phyloP scores from a whole-genome alignment of 1,140 invertebrate genomes.

The Nasonia longicornis region DNA sequence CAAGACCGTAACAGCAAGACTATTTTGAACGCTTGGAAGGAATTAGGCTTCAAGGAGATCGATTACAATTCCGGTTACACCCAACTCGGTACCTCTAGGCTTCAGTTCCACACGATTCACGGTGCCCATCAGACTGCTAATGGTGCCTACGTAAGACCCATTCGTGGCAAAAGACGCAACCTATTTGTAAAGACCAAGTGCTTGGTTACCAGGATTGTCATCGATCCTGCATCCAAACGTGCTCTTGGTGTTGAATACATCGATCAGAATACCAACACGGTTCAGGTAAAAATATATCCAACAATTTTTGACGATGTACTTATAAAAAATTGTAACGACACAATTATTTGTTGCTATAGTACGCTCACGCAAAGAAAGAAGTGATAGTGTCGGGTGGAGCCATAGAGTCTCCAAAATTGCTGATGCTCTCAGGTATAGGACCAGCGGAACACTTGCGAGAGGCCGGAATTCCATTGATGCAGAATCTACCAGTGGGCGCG shows the following conservation, averaged over 20 bases:
- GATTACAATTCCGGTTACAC: constrained; percentile 9
- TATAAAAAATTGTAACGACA: too few relatives aligned
- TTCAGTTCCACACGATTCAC: constrained; percentile 70
- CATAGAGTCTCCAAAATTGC: constrained; percentile 79
- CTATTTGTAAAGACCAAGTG: constrained; percentile 76
- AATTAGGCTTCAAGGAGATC: constrained; percentile 10
- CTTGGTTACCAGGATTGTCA: constrained; percentile 71
- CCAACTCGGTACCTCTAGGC: constrained; percentile 70
- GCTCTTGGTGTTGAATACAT: constrained; percentile 43
- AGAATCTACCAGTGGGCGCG: constrained; percentile 72
- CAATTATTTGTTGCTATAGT: neutral
- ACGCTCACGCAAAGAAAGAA: constrained; percentile 65
- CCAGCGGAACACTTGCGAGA: constrained; percentile 70
- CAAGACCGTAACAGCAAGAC: neutral
- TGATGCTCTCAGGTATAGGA: constrained; percentile 79
- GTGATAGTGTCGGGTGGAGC: constrained; percentile 78
- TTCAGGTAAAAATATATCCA: constrained; percentile 15
- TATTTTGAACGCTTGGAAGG: constrained; percentile 17
- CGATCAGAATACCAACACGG: constrained; percentile 51
- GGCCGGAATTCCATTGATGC: constrained; percentile 60
- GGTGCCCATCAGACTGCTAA: constrained; percentile 78
- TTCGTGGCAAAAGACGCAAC: constrained; percentile 76
- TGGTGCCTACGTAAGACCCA: constrained; percentile 77
- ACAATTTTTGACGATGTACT: too few relatives aligned
- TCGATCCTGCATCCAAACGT: constrained; percentile 65